These are phyloP conservation scores for Netelia inedita DNA, from an alignment of 2,888 invertebrate species.

Conservation along the genomic window DNA sequence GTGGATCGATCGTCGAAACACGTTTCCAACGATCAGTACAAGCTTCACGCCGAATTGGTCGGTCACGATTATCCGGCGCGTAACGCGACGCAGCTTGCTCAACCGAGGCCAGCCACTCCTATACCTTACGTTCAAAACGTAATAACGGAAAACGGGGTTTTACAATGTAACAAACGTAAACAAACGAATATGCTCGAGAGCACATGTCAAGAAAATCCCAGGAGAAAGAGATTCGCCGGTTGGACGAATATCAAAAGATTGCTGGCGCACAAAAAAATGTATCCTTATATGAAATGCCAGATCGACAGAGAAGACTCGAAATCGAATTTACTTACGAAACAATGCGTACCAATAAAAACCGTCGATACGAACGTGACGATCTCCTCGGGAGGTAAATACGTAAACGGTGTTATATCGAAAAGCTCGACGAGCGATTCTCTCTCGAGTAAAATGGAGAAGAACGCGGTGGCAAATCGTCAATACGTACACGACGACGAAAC, in stretches of 20 bases:
- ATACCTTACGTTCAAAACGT: conserved; percentile 92
- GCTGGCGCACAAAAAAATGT: conserved; percentile 81
- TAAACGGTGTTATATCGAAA: conserved; percentile 81
- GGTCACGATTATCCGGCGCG: conserved; percentile 86
- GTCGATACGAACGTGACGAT: conserved; percentile 85
- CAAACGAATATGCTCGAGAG: conserved; percentile 85
- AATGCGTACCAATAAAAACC: conserved; percentile 75
- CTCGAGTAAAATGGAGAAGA: conserved; percentile 83
- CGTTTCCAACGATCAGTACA: conserved; percentile 77
- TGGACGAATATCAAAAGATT: conserved; percentile 86
- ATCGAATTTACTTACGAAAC: conserved; percentile 80
- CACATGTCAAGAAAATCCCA: conserved; percentile 78
- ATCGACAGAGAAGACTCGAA: conserved; percentile 82
- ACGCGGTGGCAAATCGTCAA: conserved; percentile 71
- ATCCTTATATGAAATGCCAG: conserved; percentile 80
- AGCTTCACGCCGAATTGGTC: conserved; percentile 84
- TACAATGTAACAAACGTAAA: conserved; percentile 83
- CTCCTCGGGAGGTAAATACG: conserved; percentile 81
- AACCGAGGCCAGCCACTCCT: conserved; percentile 86
- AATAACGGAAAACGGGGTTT: conserved; percentile 85
- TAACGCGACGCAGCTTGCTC: conserved; percentile 79
- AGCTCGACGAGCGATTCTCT: conserved; percentile 81
- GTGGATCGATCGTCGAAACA: conserved; percentile 90
- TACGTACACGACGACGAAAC: conserved; percentile 75
- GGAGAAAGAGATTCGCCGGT: conserved; percentile 82